These are phyloP conservation scores for Heliocidaris erythrogramma DNA, from an alignment of 35 echinoderm and acorn worm genomes.

Conservation along the genomic window DNA sequence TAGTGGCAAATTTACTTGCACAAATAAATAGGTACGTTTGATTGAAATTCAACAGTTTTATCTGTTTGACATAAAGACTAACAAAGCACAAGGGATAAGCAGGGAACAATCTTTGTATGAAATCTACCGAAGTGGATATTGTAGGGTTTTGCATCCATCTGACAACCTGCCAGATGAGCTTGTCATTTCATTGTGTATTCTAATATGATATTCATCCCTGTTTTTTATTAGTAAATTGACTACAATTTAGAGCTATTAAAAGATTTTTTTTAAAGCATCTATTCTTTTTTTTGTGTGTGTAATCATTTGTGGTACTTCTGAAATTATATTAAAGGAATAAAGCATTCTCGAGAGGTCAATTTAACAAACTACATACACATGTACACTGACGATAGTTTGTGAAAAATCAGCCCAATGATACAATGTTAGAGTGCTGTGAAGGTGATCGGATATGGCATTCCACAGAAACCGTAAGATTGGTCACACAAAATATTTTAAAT, in stretches of 20 bases:
- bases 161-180: background rate
- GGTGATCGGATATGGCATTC: no score
- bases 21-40: background rate
- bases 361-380: no score
- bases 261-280: background rate
- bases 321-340: background rate
- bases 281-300: background rate
- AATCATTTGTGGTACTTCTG: background rate
- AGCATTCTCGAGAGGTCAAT: no score
- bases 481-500: no score
- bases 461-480: no score
- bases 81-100: background rate
- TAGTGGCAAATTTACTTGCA: background rate
- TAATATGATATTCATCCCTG: background rate
- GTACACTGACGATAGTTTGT: no score
- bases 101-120: background rate
- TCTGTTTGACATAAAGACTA: background rate
- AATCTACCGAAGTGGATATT: background rate
- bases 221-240: background rate
- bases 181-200: background rate
- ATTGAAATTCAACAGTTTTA: background rate
- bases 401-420: no score
- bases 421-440: no score
- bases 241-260: constrained; percentile 19
- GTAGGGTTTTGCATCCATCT: background rate